Percentiles rank a stretch among this genome's conserved stretches.
Conservation (phyloP, 2,888 invertebrate genomes). For the Andrena marginata region DNA sequence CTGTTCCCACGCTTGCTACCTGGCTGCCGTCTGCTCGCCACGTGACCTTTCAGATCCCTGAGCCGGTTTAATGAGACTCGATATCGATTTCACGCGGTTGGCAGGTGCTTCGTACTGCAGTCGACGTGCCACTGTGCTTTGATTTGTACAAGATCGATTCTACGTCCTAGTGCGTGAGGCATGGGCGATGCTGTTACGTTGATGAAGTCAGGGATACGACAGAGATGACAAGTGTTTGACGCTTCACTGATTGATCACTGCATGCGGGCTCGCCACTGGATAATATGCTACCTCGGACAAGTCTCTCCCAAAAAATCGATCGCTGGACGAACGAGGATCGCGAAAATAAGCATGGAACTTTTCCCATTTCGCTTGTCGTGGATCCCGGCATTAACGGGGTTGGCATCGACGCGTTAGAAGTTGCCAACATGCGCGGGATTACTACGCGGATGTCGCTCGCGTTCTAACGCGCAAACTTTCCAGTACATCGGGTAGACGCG, state of each 20-base stretch:
- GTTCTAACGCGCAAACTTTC: conserved; percentile 42
- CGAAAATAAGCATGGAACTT: conserved; percentile 40
- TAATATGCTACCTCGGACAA: not conserved
- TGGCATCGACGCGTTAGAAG: not conserved
- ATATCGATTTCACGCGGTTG: conserved; percentile 12
- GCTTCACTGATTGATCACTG: not conserved
- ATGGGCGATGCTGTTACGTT: conserved; percentile 11
- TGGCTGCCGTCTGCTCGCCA: not conserved
- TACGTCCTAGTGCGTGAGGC: not conserved
- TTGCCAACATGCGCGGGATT: not conserved
- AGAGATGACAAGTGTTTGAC: not conserved
- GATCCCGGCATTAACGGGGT: conserved; percentile 21
- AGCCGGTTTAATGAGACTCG: conserved; percentile 26
- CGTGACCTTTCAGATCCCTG: conserved; percentile 27
- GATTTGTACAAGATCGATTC: not conserved
- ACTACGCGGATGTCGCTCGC: conserved; percentile 14
- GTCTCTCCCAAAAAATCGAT: not conserved
- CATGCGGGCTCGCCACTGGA: no score
- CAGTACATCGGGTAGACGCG: conserved; percentile 31
- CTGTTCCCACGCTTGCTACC: conserved; percentile 33
- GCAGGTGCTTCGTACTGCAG: conserved; percentile 31
- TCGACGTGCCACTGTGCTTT: not conserved
- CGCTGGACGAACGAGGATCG: not conserved
- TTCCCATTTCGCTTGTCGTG: conserved; percentile 46
- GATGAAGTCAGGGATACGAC: not conserved